Conservation (phyloP, 1,140 invertebrate species). For the Lamellibrachia luymesi region DNA sequence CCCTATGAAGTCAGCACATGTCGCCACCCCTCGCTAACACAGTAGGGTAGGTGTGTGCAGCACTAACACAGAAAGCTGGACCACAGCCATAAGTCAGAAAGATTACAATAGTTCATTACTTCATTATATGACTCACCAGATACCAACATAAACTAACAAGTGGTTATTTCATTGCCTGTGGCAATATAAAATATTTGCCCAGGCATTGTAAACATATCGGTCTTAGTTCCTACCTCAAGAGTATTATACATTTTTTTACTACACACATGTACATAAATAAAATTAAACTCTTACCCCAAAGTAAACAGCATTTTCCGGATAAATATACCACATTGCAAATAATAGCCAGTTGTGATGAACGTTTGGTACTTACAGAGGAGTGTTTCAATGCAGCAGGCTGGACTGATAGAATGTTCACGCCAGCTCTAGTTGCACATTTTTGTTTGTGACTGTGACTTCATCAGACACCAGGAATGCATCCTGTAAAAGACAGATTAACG, state of each 20-base stretch:
- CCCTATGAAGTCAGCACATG: too few relatives aligned
- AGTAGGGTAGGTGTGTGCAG: background rate
- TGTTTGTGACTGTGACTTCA: background rate
- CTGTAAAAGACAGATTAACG: background rate
- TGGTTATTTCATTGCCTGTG: too few relatives aligned
- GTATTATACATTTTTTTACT: background rate
- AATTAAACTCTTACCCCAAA: background rate
- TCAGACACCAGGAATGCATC: background rate
- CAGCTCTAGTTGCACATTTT: background rate
- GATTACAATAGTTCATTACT: too few relatives aligned
- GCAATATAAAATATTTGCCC: too few relatives aligned
- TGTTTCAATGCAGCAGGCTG: background rate
- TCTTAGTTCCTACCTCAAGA: too few relatives aligned
- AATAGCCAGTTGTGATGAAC: background rate
- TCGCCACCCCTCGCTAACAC: background rate
- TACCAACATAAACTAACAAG: too few relatives aligned
- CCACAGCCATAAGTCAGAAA: too few relatives aligned
- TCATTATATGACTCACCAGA: too few relatives aligned
- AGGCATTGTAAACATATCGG: too few relatives aligned
- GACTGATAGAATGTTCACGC: background rate
- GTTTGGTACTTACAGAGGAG: background rate
- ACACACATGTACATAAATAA: background rate
- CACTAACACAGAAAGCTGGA: too few relatives aligned
- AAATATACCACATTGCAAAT: background rate
- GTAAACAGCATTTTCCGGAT: background rate